Base-by-base conservation (phyloP, 2,113 vertebrate species). In the Nerophis ophidion region DNA sequence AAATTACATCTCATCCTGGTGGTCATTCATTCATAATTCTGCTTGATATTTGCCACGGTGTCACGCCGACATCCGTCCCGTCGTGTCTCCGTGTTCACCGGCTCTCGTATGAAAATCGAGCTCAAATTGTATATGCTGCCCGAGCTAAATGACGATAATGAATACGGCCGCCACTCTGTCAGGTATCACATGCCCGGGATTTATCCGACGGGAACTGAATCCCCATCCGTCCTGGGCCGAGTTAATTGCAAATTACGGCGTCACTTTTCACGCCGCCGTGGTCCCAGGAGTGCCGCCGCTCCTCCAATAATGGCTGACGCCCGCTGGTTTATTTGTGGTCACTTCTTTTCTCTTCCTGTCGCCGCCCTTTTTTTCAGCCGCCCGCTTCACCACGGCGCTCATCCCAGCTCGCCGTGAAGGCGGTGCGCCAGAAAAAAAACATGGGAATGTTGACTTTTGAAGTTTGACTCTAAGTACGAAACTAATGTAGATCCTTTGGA, bases 231-330 rank as follows among this genome's bases (percentile, higher is more conserved):
- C 36, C 9, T 42, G 38, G 6, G 10, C 11, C 1, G 36, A 42
- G 54, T 56, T 56, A 56, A 56, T 42, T 56, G 54, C 36, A 56
- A 56, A 56, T 56, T 56, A 56, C 16, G 6, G 38, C 19, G 16
- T 56, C 36, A 42, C 54, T 42, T 56, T 56, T 56, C 36, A 19
- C 54, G 16, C 26, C 48, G 4, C 48, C 16, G 17, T 4, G 26
- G 6, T 52, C 6, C 52, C 15, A 33, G 16, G 40, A 38, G n/a
- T 16, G 7, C 9, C 40, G 36, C 38, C 54, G 40, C 54, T 42
- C 38, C 38, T 56, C 54, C 54, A 56, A 56, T 56, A 42, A 56
- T 40, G 40, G 40, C 16, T 19, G 54, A 38, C 8, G 16, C 36
- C 54, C 9, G n/a, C 54, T 19, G 54, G 42, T 56, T 56, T 56